A percentile compares a stretch with the other conserved stretches of the same genome.
These are phyloP conservation scores for Heliornis fulica DNA, from an alignment of 2,113 vertebrate genomes.

Conservation along the genomic window DNA sequence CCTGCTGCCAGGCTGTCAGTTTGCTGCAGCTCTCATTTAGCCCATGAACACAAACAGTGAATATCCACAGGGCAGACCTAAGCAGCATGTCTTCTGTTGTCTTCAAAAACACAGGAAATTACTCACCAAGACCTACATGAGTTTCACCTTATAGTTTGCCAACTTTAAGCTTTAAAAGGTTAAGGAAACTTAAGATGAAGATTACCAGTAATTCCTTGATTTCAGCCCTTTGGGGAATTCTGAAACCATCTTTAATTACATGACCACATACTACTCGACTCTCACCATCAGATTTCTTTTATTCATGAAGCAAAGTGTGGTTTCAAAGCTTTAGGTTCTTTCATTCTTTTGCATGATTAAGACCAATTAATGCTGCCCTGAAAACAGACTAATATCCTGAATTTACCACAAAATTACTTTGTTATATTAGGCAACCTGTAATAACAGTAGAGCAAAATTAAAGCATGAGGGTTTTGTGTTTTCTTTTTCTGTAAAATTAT, in stretches of 20 bases:
- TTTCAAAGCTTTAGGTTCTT: neutral
- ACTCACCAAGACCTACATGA: neutral
- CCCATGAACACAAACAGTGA: neutral
- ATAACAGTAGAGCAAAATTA: neutral
- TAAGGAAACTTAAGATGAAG: neutral
- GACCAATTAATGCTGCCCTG: neutral
- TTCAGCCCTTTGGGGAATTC: neutral
- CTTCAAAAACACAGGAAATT: neutral
- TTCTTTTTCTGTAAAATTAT: neutral
- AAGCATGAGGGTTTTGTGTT: neutral
- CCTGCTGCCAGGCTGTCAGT: neutral
- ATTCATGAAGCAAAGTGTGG: neutral
- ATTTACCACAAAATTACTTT: neutral
- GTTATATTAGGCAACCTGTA: neutral
- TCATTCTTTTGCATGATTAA: neutral
- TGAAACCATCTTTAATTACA: neutral
- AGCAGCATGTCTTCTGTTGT: neutral
- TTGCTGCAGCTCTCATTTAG: neutral
- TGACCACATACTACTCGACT: neutral
- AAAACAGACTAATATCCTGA: neutral
- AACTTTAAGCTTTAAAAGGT: neutral
- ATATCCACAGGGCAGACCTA: neutral
- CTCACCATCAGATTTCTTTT: neutral
- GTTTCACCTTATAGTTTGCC: neutral
- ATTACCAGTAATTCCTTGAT: neutral